These are phyloP conservation scores for Colletes collaris DNA, from an alignment of 2,888 invertebrate species.

Conservation along the genomic window DNA sequence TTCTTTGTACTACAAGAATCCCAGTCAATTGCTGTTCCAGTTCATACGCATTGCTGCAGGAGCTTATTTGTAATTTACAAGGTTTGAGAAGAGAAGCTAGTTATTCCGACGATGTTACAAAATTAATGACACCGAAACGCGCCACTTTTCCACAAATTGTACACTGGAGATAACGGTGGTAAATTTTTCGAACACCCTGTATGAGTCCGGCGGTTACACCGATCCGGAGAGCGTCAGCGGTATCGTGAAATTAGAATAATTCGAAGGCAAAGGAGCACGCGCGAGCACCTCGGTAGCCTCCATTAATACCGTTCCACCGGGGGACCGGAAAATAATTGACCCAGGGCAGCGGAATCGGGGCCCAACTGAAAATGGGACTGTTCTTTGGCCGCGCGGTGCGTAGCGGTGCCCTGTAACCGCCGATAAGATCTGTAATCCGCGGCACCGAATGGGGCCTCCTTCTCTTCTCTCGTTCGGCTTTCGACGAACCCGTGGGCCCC, in stretches of 20 bases:
- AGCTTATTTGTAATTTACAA: no score
- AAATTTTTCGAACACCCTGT: slow-evolving; percentile 1
- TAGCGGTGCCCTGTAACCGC: slow-evolving; percentile 47
- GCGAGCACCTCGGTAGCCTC: slow-evolving; percentile 66
- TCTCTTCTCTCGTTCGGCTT: slow-evolving; percentile 26
- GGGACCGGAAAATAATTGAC: slow-evolving; percentile 58
- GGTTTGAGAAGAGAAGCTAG: no score
- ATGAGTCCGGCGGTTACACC: neutral
- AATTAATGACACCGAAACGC: no score
- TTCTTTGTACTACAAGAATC: no score
- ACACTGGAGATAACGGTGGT: no score
- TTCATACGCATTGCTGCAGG: no score
- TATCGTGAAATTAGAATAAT: slow-evolving; percentile 69
- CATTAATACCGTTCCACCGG: slow-evolving; percentile 64
- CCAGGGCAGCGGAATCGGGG: slow-evolving; percentile 13
- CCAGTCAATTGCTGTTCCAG: no score
- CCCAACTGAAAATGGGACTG: slow-evolving; percentile 33
- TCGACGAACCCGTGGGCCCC: slow-evolving; percentile 31
- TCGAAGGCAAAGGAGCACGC: slow-evolving; percentile 63
- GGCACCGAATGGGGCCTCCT: slow-evolving; percentile 39
- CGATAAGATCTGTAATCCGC: slow-evolving; percentile 71
- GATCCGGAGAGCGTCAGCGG: slow-evolving; percentile 29
- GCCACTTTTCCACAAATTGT: no score
- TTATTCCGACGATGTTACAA: no score
- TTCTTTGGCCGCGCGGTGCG: slow-evolving; percentile 49